A percentile compares a stretch with the other conserved stretches of the same genome.
Evolutionary conservation across 2,888 invertebrate species (phyloP).

Genomic region (Meiosimyza platycephala): DNA sequence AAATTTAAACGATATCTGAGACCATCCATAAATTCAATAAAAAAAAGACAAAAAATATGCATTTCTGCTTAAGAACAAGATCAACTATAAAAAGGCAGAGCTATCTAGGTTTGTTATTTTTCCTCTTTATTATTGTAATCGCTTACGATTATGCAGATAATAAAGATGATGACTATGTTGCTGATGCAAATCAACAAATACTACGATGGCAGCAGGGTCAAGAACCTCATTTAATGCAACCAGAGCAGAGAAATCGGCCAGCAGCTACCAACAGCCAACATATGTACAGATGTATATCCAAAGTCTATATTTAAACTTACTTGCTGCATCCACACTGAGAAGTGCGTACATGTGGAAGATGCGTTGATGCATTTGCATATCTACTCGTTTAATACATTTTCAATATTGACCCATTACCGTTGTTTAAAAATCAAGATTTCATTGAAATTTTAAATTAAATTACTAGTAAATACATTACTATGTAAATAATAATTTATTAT

Average conservation of each 20-base stretch:
- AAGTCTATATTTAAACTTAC: constrained; percentile 30
- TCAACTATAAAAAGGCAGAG: neutral
- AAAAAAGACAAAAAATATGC: too few species aligned
- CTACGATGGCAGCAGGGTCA: constrained; percentile 20
- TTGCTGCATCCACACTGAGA: constrained; percentile 6
- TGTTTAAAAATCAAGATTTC: too few species aligned
- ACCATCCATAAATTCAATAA: neutral
- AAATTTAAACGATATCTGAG: too few species aligned
- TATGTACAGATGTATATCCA: too few species aligned
- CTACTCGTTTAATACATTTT: neutral
- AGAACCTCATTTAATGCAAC: constrained; percentile 20
- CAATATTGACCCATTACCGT: too few species aligned
- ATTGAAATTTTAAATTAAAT: too few species aligned
- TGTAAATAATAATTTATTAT: too few species aligned
- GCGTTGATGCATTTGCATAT: constrained; percentile 11
- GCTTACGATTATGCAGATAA: constrained; percentile 13
- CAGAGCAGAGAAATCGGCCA: constrained; percentile 4
- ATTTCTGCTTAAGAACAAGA: neutral
- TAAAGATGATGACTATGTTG: neutral
- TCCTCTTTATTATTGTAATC: constrained; percentile 43
- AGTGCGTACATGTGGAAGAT: constrained; percentile 26
- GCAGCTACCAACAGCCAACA: neutral
- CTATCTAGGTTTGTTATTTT: constrained; percentile 17
- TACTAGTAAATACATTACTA: too few species aligned
- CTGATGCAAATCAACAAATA: constrained; percentile 1